Conservation (phyloP, 2,888 invertebrate genomes). For the Leucozona laternaria region DNA sequence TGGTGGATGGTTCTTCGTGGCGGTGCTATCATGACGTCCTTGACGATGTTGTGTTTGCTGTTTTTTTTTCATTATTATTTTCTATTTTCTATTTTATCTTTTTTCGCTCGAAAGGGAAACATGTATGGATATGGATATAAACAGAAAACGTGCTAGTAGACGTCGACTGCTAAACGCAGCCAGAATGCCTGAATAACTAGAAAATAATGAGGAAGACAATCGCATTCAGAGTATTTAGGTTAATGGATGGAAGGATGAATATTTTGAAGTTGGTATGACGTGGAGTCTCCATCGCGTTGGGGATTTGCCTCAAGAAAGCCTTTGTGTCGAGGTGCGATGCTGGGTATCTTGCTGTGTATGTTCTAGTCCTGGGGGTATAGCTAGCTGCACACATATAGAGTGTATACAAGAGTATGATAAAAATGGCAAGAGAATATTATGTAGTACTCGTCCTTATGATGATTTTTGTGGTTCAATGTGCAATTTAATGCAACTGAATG, state of each 20-base stretch:
- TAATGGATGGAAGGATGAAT: constrained; percentile 72
- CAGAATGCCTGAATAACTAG: constrained; percentile 73
- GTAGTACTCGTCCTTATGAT: constrained; percentile 38
- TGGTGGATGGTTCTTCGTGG: constrained; percentile 41
- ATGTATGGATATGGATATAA: constrained; percentile 19
- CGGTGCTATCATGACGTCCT: constrained; percentile 66
- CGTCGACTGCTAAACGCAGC: constrained; percentile 48
- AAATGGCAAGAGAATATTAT: background rate
- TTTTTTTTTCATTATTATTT: constrained; percentile 31
- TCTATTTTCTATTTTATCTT: constrained; percentile 6
- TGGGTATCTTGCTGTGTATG: constrained; percentile 13
- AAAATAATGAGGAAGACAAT: constrained; percentile 75
- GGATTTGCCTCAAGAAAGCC: constrained; percentile 54
- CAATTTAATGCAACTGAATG: constrained; percentile 49
- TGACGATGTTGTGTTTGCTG: constrained; percentile 61
- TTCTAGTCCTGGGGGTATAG: constrained; percentile 6
- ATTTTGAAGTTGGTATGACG: constrained; percentile 58
- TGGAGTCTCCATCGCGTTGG: constrained; percentile 41
- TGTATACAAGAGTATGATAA: background rate
- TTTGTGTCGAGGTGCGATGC: constrained; percentile 45
- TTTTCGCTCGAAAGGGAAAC: constrained; percentile 17
- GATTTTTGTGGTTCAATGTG: constrained; percentile 69
- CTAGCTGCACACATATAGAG: background rate
- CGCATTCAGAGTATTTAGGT: constrained; percentile 74
- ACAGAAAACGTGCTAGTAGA: constrained; percentile 17